phyloP scores from a whole-genome alignment of 2,113 vertebrate genomes.

The Terrapene triunguis region DNA sequence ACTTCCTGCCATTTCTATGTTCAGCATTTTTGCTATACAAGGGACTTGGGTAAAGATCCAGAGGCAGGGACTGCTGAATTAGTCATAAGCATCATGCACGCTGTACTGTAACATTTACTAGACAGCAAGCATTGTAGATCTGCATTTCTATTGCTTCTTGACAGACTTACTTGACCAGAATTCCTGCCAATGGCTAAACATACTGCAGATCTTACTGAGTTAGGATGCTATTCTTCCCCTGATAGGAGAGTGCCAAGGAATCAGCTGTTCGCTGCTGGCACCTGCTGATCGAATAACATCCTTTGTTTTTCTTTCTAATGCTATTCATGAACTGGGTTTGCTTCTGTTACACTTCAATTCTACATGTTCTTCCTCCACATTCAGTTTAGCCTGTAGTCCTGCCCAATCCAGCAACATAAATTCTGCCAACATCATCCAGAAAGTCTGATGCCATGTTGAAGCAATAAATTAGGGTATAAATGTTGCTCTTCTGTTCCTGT shows the following conservation, averaged over 20 bases:
- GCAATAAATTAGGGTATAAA: background rate
- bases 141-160: background rate
- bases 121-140: background rate
- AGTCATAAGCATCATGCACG: background rate
- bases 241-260: slow-evolving; percentile 39
- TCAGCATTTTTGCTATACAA: background rate
- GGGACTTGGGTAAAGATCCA: background rate
- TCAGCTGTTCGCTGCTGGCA: background rate
- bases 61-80: background rate
- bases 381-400: background rate
- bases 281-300: background rate
- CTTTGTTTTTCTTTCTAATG: slow-evolving; percentile 25
- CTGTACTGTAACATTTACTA: background rate
- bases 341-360: background rate
- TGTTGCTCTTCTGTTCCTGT: background rate
- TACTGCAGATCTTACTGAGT: background rate
- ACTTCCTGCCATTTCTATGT: background rate
- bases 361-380: background rate
- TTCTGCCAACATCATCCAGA: background rate
- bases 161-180: background rate
- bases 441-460: background rate
- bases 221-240: slow-evolving; percentile 21
- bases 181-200: background rate
- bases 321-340: background rate
- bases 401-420: background rate